Conservation (phyloP, 2,888 invertebrate genomes). For the Trichopria drosophilae region DNA sequence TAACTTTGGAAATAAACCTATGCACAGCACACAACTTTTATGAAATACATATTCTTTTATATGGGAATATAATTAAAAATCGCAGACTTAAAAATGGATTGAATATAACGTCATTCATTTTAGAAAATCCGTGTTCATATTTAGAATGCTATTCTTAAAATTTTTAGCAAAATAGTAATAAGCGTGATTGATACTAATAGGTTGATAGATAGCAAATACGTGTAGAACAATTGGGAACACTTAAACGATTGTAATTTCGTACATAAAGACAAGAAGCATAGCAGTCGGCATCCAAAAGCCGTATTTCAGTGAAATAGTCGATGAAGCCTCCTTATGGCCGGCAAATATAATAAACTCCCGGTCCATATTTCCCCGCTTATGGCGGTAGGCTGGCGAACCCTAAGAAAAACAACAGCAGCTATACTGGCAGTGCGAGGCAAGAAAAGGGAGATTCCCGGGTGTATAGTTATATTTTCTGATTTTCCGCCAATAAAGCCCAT, state of each 20-base stretch:
- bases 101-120: too few relatives aligned
- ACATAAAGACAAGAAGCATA: constrained; percentile 33
- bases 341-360: constrained; percentile 58
- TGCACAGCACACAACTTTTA: too few relatives aligned
- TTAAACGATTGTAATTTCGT: constrained; percentile 12
- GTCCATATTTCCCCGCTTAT: constrained; percentile 55
- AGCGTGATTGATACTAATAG: too few relatives aligned
- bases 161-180: not conserved
- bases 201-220: too few relatives aligned
- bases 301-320: constrained; percentile 54
- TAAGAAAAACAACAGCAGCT: constrained; percentile 46
- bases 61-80: too few relatives aligned
- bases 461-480: constrained; percentile 57
- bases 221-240: too few relatives aligned
- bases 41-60: too few relatives aligned
- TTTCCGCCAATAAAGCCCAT: constrained; percentile 59
- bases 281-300: constrained; percentile 42
- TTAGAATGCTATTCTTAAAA: too few relatives aligned
- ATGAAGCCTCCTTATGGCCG: constrained; percentile 56
- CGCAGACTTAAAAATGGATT: too few relatives aligned
- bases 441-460: constrained; percentile 36
- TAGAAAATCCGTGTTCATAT: too few relatives aligned
- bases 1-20: too few relatives aligned
- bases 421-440: constrained; percentile 34
- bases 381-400: constrained; percentile 45